These are phyloP conservation scores for Pholis gunnellus DNA, from an alignment of 2,113 vertebrate species.

Conservation along the genomic window DNA sequence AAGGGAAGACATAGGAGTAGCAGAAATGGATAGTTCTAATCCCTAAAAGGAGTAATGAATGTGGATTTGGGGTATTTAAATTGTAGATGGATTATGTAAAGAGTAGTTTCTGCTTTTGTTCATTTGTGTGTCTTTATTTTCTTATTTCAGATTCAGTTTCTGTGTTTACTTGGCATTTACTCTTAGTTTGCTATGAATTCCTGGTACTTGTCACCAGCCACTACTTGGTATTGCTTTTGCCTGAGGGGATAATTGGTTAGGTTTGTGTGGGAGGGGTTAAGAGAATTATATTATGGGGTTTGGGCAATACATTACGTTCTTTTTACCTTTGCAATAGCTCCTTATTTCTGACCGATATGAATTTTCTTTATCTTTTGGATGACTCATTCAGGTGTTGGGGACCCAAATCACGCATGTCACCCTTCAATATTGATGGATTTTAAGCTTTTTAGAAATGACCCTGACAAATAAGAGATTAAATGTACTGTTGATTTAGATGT, in stretches of 20 bases:
- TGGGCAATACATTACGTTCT: background rate
- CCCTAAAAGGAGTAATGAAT: background rate
- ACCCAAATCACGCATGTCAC: background rate
- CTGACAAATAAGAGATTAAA: background rate
- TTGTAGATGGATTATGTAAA: background rate
- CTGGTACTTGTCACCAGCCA: slow-evolving; percentile 9
- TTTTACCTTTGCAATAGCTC: background rate
- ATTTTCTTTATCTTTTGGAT: background rate
- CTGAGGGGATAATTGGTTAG: background rate
- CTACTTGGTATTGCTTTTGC: slow-evolving; percentile 16
- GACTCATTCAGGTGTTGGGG: background rate
- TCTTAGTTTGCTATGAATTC: background rate
- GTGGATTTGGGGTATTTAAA: background rate
- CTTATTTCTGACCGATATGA: background rate
- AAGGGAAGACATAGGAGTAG: background rate
- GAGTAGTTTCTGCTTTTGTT: background rate
- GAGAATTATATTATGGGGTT: slow-evolving; percentile 31
- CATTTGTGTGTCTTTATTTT: background rate
- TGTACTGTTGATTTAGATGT: background rate
- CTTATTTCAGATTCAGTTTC: background rate
- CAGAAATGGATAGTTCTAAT: background rate
- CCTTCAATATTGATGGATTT: background rate
- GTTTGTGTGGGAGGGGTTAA: slow-evolving; percentile 7
- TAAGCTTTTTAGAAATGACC: background rate
- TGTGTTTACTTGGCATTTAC: background rate